Base-by-base conservation (phyloP, 2,113 vertebrate species). In the Gallinago undulata region DNA sequence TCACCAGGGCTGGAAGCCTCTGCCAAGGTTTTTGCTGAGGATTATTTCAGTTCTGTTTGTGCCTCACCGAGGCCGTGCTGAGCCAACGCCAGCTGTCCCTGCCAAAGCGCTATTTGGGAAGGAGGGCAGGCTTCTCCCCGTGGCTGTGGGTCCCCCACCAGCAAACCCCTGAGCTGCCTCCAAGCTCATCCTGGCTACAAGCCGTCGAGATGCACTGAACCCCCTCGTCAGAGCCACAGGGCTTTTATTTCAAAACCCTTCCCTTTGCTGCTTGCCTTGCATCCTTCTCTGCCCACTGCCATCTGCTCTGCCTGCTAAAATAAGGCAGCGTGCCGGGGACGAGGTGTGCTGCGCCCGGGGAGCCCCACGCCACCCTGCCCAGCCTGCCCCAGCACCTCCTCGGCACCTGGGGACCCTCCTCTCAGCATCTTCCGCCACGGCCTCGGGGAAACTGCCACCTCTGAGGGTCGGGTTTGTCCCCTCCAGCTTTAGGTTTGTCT, bases 221-320 rank as follows among this genome's bases (percentile, higher is more conserved):
- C 39, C 30, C 33, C 48, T 45, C 16, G 5, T 57, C 87, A 83
- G 70, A 96, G 79, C 75, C 75, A 64, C 1, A 1, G 79, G 79
- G 88, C 76, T 95, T 95, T 88, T n/a, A 74, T 90, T 94, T 93
- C 90, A 19, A 59, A 93, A 93, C 39, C 11, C 19, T 93, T 84
- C 78, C 89, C 84, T 74, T 79, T 2, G 1, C 68, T 91, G 77
- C 68, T 96, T 95, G 55, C 95, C 53, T 86, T 93, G 63, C 88
- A 55, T 82, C 64, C 80, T 93, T 82, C 43, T 93, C 95, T 95
- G 94, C 94, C 95, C 95, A 95, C 92, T 53, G 60, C 95, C 96
- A 96, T 97, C 94, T 96, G 93, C 83, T 94, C 90, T 64, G 90
- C 84, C 68, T 94, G 75, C 90, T 93, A 96, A 95, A 97, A 94